Evolutionary conservation across 2,888 invertebrate genomes (phyloP).

Genomic region (Lepidochrysops patricia): DNA sequence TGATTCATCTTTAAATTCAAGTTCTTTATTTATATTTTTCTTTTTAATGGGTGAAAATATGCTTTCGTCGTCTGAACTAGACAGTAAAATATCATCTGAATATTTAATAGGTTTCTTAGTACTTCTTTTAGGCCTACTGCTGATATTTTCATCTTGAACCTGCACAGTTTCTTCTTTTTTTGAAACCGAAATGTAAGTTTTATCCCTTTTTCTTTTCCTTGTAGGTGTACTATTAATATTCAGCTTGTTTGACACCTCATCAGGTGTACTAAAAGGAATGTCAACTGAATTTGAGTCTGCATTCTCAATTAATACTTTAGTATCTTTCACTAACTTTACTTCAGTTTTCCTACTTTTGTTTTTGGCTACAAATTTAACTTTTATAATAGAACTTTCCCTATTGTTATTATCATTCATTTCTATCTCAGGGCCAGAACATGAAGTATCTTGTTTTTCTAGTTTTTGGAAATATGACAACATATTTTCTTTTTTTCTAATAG

Average conservation of each 20-base stretch:
- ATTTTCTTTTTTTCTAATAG: constrained; percentile 75
- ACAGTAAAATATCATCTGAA: constrained; percentile 37
- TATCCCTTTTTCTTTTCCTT: constrained; percentile 32
- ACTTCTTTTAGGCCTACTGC: constrained; percentile 48
- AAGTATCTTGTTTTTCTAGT: constrained; percentile 45
- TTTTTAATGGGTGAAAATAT: constrained; percentile 64
- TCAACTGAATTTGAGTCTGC: background rate
- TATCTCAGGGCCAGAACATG: constrained; percentile 24
- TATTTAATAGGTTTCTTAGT: constrained; percentile 57
- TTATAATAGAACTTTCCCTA: constrained; percentile 37
- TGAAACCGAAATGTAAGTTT: constrained; percentile 16
- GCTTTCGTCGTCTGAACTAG: constrained; percentile 61
- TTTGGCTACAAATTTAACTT: constrained; percentile 48
- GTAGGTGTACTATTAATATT: constrained; percentile 21
- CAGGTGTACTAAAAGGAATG: background rate
- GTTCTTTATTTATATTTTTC: constrained; percentile 26
- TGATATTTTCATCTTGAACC: constrained; percentile 12
- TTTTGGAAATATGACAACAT: constrained; percentile 76
- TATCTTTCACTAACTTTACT: constrained; percentile 17
- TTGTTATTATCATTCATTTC: constrained; percentile 25
- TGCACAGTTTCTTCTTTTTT: constrained; percentile 13
- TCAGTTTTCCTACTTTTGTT: constrained; percentile 38
- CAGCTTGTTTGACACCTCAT: constrained; percentile 15
- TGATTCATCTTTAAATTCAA: constrained; percentile 1
- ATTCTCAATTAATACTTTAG: background rate